A percentile compares a stretch with the other conserved stretches of the same genome.
Evolutionary conservation across 2,797 vertebrate genomes (phyloP).

Genomic region (Arremon brunneinucha): DNA sequence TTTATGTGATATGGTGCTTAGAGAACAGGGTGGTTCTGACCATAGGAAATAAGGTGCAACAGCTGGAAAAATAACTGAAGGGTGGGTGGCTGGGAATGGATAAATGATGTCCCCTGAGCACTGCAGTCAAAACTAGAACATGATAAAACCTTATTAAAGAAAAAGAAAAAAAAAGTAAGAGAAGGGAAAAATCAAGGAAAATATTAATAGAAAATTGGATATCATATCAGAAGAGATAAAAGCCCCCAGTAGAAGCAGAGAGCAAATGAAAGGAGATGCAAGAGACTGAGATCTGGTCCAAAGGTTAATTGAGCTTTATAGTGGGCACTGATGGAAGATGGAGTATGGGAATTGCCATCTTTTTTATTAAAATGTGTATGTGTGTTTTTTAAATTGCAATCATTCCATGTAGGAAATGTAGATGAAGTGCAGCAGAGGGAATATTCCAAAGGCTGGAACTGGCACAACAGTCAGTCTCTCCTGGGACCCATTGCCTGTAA

Average conservation of each 20-base stretch:
- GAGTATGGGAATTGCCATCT: neutral
- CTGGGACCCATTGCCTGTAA: neutral
- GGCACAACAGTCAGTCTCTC: neutral
- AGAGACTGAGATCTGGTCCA: neutral
- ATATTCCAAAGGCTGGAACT: neutral
- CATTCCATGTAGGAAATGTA: neutral
- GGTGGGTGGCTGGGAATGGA: neutral
- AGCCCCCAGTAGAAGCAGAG: neutral
- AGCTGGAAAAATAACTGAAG: neutral
- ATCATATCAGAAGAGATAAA: neutral
- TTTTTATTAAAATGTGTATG: neutral
- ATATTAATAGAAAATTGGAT: neutral
- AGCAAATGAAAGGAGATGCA: neutral
- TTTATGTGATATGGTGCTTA: neutral
- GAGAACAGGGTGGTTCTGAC: neutral
- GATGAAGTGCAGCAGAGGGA: neutral
- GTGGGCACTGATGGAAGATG: neutral
- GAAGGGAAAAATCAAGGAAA: neutral
- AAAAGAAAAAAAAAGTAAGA: neutral
- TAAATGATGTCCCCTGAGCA: neutral
- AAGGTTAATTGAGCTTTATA: slow-evolving; percentile 15
- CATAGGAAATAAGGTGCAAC: neutral
- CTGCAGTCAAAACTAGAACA: neutral
- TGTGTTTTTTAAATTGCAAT: neutral
- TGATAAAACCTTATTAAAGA: neutral